A percentile compares a stretch with the other conserved stretches of the same genome.
phyloP scores from a whole-genome alignment of 2,888 invertebrate species.

The Drosophila pullipes region DNA sequence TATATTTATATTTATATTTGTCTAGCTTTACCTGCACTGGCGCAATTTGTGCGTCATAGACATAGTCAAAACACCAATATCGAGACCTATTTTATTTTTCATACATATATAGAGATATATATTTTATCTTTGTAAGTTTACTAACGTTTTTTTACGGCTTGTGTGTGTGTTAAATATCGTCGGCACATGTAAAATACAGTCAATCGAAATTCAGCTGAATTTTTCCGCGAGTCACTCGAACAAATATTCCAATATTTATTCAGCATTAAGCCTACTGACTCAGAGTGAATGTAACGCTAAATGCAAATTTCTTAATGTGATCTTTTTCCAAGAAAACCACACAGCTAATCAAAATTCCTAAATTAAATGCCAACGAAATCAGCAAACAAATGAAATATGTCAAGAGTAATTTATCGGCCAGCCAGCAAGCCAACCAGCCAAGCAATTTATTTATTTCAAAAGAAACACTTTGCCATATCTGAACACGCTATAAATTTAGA shows the following conservation, averaged over 20 bases:
- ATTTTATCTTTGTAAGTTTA: constrained; percentile 47
- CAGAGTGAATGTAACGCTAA: constrained; percentile 23
- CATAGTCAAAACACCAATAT: constrained; percentile 31
- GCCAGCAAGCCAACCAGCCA: neutral
- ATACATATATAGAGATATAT: constrained; percentile 2
- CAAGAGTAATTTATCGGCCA: constrained; percentile 26
- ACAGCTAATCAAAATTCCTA: constrained; percentile 39
- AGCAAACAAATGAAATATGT: constrained; percentile 32
- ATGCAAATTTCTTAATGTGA: constrained; percentile 49
- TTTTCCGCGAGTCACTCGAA: constrained; percentile 6
- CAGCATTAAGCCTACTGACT: constrained; percentile 19
- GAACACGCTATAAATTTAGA: constrained; percentile 17
- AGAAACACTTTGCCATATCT: constrained; percentile 21
- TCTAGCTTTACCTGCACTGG: constrained; percentile 44
- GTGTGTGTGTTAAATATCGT: constrained; percentile 13
- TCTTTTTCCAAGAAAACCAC: constrained; percentile 33
- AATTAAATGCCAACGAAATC: neutral
- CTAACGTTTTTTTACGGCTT: constrained; percentile 29
- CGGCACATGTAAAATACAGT: constrained; percentile 39
- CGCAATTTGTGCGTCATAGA: constrained; percentile 50
- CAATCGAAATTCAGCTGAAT: constrained; percentile 44
- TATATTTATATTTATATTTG: constrained; percentile 20
- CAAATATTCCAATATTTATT: neutral
- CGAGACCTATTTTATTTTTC: constrained; percentile 38
- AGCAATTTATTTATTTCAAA: constrained; percentile 25